Evolutionary conservation across 2,797 vertebrate species (phyloP), one percentile per base, ranked within the genome.

Genomic region (Scarus forsteni): DNA sequence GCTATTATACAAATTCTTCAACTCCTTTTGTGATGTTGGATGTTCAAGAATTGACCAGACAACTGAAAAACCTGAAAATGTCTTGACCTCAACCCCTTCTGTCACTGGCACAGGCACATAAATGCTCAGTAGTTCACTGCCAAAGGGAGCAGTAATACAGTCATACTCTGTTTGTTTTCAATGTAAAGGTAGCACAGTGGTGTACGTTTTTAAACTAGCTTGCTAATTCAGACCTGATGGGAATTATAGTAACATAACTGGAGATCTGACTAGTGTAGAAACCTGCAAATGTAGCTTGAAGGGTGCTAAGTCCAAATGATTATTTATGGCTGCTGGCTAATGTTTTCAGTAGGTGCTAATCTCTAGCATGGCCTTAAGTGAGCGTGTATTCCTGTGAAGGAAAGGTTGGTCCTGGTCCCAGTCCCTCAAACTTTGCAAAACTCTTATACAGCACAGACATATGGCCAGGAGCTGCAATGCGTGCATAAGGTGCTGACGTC

Each of bases 401-500:
- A 66, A 13, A 43, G 44, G 16, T 2, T 27, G 27, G 27, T 27
- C 27, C 27, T 27, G 27, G 27, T 27, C 27, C 27, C 27, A 4
- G 39, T 9, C 57, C 63, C 50, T 72, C 38, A 73, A 71, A 68
- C 67, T 80, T 87, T 67, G 66, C 74, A 55, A 54, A 70, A 12
- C 42, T 64, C 44, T 65, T 39, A 40, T 63, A 39, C 42, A 63
- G 13, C 52, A 46, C 50, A 18, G 46, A 68, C 51, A 68, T 85
- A 88, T 1, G 61, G 66, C 61, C 73, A 56, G 68, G 67, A 80
- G 74, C 68, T 70, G 73, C 85, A 88, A 85, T 80, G 89, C 93
- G 86, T 95, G 92, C 85, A 89, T 89, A 88, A 93, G 90, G 87
- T 80, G 19, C 87, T 93, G 93, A 93, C 93, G 93, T 92, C 77